Evolutionary conservation across 2,888 invertebrate genomes (phyloP), one percentile per base, ranked within the genome.

Genomic region (Tubulanus polymorphus): DNA sequence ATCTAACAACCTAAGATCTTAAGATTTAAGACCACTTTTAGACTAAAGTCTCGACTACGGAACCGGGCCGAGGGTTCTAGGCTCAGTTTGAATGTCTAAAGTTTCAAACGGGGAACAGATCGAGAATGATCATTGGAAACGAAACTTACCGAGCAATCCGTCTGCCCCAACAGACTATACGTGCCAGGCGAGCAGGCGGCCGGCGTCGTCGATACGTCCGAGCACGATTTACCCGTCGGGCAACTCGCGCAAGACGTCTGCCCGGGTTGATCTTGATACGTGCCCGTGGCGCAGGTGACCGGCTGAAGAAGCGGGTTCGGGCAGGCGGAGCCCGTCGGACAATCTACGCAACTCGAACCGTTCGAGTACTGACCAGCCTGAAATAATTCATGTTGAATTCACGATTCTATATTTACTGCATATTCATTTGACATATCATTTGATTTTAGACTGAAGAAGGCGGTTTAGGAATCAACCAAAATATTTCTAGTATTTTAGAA

Each of bases 351-450:
- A 23, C 18, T 15, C 32, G 37, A 27, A 10, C 28, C 30, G 12
- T 53, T 56, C 12, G 69, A 67, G 58, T 75, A 75, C 48, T 73
- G 62, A 15, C 76, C 76, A 59, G 55, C 49, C 75, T 75, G 62
- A 12, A n/a, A 46, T 46, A 15, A 15, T 18, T 12, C 10, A 15
- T 18, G 10, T n/a, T 12, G 15, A 15, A 18, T 12, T 12, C 15
- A 35, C 35, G 12, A n/a, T n/a, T n/a, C n/a, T n/a, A n/a, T n/a
- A n/a, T n/a, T n/a, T n/a, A n/a, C n/a, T n/a, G n/a, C n/a, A n/a
- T n/a, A n/a, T n/a, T n/a, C n/a, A n/a, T n/a, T n/a, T n/a, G n/a
- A n/a, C n/a, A n/a, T n/a, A n/a, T n/a, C n/a, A n/a, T n/a, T n/a
- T n/a, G n/a, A n/a, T n/a, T n/a, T n/a, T n/a, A n/a, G n/a, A n/a